phyloP scores from a whole-genome alignment of 2,113 vertebrate genomes.

The Crotophaga sulcirostris region DNA sequence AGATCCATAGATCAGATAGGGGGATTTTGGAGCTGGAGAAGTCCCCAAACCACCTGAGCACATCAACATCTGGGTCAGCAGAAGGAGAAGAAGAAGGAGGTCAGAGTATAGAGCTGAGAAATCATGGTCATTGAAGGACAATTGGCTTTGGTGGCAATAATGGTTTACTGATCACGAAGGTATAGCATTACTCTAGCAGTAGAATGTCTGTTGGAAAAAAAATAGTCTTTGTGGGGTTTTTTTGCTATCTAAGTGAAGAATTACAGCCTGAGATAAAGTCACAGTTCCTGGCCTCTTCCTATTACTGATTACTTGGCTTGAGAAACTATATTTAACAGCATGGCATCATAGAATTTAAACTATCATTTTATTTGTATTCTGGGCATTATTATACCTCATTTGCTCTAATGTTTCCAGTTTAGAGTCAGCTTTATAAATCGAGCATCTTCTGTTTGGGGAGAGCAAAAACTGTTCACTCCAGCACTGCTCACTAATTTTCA shows the following conservation, averaged over 20 bases:
- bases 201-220: not conserved
- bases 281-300: not conserved
- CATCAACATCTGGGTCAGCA: not conserved
- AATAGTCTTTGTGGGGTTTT: not conserved
- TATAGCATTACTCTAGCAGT: not conserved
- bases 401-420: not conserved
- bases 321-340: not conserved
- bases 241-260: not conserved
- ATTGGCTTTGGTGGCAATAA: not conserved
- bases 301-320: not conserved
- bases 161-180: not conserved
- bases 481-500: not conserved
- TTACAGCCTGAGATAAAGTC: not conserved
- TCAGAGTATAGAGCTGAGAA: not conserved
- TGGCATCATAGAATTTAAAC: not conserved
- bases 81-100: not conserved
- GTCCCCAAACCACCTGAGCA: not conserved
- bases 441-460: not conserved
- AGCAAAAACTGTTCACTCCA: not conserved
- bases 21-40: not conserved
- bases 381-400: not conserved
- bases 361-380: not conserved
- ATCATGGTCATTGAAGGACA: not conserved
- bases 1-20: not conserved
- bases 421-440: not conserved